Evolutionary conservation across 2,888 invertebrate species (phyloP).

Genomic region (Euplexia lucipara): DNA sequence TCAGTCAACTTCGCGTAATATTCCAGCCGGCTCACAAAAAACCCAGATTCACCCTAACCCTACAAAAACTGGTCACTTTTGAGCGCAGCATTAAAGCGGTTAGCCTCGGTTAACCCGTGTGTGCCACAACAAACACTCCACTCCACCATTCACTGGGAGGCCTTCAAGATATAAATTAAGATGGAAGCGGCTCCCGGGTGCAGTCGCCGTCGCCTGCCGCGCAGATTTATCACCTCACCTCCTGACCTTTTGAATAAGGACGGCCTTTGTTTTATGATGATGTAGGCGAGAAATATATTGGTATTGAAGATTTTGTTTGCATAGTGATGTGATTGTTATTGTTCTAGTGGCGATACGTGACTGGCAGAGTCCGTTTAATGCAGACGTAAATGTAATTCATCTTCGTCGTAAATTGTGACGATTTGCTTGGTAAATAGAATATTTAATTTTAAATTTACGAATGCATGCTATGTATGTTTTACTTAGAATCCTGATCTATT

Average conservation of each 20-base stretch:
- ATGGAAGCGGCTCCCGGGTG: conserved; percentile 67
- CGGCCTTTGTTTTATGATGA: conserved; percentile 58
- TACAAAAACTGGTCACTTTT: conserved; percentile 40
- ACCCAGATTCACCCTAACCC: conserved; percentile 1
- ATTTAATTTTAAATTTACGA: too few species aligned
- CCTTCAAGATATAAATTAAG: conserved; percentile 66
- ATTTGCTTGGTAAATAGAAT: too few species aligned
- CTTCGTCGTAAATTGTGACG: too few species aligned
- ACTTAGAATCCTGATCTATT: too few species aligned
- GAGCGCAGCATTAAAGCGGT: conserved; percentile 37
- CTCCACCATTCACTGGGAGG: conserved; percentile 61
- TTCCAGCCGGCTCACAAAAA: conserved; percentile 3
- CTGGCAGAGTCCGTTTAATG: background rate
- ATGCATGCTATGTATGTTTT: too few species aligned
- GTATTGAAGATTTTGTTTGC: conserved; percentile 27
- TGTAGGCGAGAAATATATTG: conserved; percentile 48
- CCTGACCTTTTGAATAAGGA: conserved; percentile 56
- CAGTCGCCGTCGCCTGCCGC: conserved; percentile 48
- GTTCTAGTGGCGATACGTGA: background rate
- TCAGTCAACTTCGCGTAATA: background rate
- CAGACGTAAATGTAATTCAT: too few species aligned
- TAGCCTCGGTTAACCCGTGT: conserved; percentile 57
- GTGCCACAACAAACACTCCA: conserved; percentile 65
- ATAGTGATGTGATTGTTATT: conserved; percentile 2
- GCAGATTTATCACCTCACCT: conserved; percentile 61